Evolutionary conservation across 2,797 vertebrate genomes (phyloP).

Genomic region (Coregonus sp.): DNA sequence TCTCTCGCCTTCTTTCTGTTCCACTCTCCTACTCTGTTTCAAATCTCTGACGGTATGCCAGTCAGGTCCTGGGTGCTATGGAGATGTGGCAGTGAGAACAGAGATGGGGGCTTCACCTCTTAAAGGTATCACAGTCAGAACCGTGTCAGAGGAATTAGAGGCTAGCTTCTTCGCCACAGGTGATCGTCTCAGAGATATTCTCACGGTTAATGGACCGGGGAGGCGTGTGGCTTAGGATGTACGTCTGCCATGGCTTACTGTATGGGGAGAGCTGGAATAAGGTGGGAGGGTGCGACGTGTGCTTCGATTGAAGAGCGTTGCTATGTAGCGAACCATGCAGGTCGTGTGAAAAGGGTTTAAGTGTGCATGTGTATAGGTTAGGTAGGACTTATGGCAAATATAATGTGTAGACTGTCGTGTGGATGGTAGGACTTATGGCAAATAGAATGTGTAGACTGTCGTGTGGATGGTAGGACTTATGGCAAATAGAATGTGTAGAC

Average conservation of each 20-base stretch:
- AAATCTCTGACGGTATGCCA: constrained; percentile 43
- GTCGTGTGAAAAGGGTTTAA: neutral
- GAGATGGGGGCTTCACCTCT: constrained; percentile 53
- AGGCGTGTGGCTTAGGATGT: neutral
- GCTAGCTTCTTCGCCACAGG: constrained; percentile 40
- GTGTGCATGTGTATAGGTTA: neutral
- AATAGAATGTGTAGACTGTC: no score
- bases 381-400: neutral
- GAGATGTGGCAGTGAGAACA: constrained; percentile 48
- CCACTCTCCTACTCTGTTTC: constrained; percentile 25
- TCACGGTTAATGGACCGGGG: constrained; percentile 44
- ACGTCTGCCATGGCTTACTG: neutral
- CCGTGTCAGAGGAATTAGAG: constrained; percentile 62
- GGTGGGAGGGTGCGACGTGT: neutral
- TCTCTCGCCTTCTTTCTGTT: constrained; percentile 21
- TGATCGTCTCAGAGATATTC: constrained; percentile 54
- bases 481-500: no score
- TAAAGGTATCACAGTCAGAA: constrained; percentile 53
- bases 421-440: no score
- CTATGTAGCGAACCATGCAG: neutral
- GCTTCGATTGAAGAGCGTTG: neutral
- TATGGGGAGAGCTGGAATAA: neutral
- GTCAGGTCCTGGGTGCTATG: constrained; percentile 37
- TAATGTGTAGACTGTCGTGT: no score
- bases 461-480: no score